phyloP scores from a whole-genome alignment of 2,888 invertebrate species.

The Brenthis daphne region DNA sequence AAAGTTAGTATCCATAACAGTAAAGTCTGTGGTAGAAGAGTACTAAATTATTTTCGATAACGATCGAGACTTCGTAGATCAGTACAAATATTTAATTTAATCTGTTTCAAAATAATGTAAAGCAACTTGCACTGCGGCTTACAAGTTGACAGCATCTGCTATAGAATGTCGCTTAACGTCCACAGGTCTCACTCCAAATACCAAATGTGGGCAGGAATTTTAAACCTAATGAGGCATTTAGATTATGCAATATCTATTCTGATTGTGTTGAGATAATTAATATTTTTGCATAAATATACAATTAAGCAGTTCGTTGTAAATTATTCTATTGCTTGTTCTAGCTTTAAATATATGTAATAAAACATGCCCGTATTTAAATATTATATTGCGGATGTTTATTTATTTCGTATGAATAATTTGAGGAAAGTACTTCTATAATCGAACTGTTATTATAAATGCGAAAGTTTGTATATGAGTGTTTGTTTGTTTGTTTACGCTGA shows the following conservation, averaged over 20 bases:
- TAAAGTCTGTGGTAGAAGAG: too few relatives aligned
- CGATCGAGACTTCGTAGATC: too few relatives aligned
- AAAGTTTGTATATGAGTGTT: too few relatives aligned
- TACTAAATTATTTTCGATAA: too few relatives aligned
- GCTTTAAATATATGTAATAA: neutral
- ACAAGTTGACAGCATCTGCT: slow-evolving; percentile 39
- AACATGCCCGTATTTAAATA: neutral
- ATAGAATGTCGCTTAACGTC: slow-evolving; percentile 47
- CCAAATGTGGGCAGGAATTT: slow-evolving; percentile 52
- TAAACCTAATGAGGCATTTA: slow-evolving; percentile 36
- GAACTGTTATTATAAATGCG: too few relatives aligned
- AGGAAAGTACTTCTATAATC: too few relatives aligned
- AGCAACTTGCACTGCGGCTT: neutral
- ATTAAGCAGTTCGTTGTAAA: neutral
- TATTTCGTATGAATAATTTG: too few relatives aligned
- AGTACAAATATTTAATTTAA: too few relatives aligned
- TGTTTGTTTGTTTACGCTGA: too few relatives aligned
- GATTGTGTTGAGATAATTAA: slow-evolving; percentile 14
- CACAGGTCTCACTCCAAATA: slow-evolving; percentile 48
- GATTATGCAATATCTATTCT: slow-evolving; percentile 25
- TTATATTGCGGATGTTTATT: too few relatives aligned
- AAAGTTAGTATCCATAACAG: too few relatives aligned
- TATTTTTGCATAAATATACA: slow-evolving; percentile 6
- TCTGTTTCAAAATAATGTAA: neutral
- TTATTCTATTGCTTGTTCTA: neutral